A percentile compares a stretch with the other conserved stretches of the same genome.
These are phyloP conservation scores for Lithophane leautieri DNA, from an alignment of 2,888 invertebrate species.

Conservation along the genomic window DNA sequence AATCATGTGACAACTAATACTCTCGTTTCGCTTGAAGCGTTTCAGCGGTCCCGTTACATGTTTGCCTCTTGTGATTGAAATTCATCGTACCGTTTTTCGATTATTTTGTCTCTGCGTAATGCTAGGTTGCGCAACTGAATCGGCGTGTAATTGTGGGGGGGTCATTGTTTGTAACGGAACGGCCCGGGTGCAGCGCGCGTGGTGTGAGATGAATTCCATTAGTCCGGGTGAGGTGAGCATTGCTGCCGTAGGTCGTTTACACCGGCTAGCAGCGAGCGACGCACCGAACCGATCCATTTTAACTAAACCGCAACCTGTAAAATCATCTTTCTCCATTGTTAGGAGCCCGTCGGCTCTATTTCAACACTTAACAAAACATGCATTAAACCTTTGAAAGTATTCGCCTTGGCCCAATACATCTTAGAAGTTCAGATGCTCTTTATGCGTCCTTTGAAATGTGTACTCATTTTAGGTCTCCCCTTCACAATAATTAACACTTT, in stretches of 20 bases:
- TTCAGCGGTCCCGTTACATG: slow-evolving; percentile 72
- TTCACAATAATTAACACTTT: slow-evolving; percentile 58
- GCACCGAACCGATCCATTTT: slow-evolving; percentile 56
- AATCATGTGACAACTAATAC: slow-evolving; percentile 70
- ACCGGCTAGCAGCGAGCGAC: slow-evolving; percentile 67
- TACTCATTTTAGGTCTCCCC: slow-evolving; percentile 61
- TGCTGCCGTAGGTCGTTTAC: slow-evolving; percentile 76
- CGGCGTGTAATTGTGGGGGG: slow-evolving; percentile 77
- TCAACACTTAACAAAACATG: slow-evolving; percentile 33
- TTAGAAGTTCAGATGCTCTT: slow-evolving; percentile 70
- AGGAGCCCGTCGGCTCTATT: slow-evolving; percentile 35
- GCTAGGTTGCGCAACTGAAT: slow-evolving; percentile 79
- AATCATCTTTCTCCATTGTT: slow-evolving; percentile 49
- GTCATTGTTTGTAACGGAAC: slow-evolving; percentile 87
- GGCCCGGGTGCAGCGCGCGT: slow-evolving; percentile 72
- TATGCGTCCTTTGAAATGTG: slow-evolving; percentile 69
- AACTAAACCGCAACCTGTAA: slow-evolving; percentile 44
- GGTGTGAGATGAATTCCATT: slow-evolving; percentile 87
- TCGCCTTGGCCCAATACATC: slow-evolving; percentile 79
- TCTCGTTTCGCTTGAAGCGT: slow-evolving; percentile 66
- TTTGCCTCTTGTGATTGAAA: slow-evolving; percentile 64
- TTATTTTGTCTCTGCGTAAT: slow-evolving; percentile 76
- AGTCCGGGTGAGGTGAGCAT: slow-evolving; percentile 73
- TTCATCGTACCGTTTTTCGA: slow-evolving; percentile 71
- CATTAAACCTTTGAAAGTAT: slow-evolving; percentile 73